Evolutionary conservation across 1,140 invertebrate species (phyloP).

Genomic region (Hycleus cichorii): DNA sequence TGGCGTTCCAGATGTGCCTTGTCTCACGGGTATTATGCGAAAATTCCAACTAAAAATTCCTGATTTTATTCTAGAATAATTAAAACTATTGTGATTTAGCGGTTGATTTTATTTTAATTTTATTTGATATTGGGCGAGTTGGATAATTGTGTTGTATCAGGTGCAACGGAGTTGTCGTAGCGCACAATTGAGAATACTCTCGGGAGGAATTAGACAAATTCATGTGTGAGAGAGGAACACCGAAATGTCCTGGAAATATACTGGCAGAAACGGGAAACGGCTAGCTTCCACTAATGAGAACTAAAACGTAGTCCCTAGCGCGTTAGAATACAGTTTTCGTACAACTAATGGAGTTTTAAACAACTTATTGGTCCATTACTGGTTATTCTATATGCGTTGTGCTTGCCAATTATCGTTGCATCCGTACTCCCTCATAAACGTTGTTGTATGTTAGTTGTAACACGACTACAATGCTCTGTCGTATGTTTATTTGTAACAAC

Average conservation of each 20-base stretch:
- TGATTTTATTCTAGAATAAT: no score
- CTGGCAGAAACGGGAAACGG: not conserved
- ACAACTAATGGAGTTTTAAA: constrained; percentile 13
- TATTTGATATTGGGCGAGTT: not conserved
- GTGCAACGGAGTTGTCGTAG: constrained; percentile 7
- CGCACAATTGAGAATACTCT: constrained; percentile 1
- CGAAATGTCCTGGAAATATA: constrained; percentile 7
- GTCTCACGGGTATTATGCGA: no score
- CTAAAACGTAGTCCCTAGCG: constrained; percentile 12
- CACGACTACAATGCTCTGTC: not conserved
- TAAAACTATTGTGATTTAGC: not conserved
- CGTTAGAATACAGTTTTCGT: constrained; percentile 2
- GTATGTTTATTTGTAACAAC: constrained; percentile 13
- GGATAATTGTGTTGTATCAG: not conserved
- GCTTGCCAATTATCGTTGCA: constrained; percentile 15
- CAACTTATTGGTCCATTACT: constrained; percentile 18
- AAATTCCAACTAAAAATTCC: no score
- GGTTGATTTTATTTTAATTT: not conserved
- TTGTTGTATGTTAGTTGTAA: not conserved
- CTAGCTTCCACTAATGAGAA: constrained; percentile 12
- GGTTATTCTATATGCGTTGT: constrained; percentile 12
- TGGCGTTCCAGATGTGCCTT: no score
- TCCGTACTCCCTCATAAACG: not conserved
- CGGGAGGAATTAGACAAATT: constrained; percentile 14
- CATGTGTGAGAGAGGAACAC: constrained; percentile 5